Conservation (phyloP, 2,113 vertebrate genomes). For the Zapus hudsonius region DNA sequence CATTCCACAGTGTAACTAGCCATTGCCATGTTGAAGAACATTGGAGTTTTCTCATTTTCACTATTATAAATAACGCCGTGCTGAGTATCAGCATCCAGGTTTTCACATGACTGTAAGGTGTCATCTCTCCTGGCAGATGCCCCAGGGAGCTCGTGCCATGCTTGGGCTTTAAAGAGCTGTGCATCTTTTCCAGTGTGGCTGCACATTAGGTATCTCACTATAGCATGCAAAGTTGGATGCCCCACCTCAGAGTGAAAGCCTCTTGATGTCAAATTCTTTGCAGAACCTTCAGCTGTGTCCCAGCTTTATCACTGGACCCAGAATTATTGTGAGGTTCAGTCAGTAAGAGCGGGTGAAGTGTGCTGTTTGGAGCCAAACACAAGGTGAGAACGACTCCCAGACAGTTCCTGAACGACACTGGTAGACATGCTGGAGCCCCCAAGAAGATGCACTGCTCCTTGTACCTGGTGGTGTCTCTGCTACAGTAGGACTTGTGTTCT, state of each 20-base stretch:
- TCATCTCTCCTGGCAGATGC: background rate
- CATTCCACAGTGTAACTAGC: background rate
- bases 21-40: background rate
- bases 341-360: background rate
- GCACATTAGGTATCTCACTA: accelerated
- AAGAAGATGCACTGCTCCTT: accelerated
- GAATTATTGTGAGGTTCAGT: background rate
- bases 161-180: background rate
- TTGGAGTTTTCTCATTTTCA: background rate
- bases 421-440: accelerated
- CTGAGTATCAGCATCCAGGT: too few species aligned
- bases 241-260: background rate
- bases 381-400: background rate
- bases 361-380: too few species aligned
- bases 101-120: too few species aligned
- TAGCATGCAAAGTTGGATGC: too few species aligned
- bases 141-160: accelerated
- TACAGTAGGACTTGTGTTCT: accelerated
- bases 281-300: background rate
- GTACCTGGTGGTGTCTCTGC: background rate
- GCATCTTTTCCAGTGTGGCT: background rate
- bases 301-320: background rate
- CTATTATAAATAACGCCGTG: accelerated
- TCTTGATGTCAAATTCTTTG: accelerated
- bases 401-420: background rate